Evolutionary conservation across 2,797 vertebrate genomes (phyloP), one percentile per base, ranked within the genome.

Genomic region (Periparus ater): DNA sequence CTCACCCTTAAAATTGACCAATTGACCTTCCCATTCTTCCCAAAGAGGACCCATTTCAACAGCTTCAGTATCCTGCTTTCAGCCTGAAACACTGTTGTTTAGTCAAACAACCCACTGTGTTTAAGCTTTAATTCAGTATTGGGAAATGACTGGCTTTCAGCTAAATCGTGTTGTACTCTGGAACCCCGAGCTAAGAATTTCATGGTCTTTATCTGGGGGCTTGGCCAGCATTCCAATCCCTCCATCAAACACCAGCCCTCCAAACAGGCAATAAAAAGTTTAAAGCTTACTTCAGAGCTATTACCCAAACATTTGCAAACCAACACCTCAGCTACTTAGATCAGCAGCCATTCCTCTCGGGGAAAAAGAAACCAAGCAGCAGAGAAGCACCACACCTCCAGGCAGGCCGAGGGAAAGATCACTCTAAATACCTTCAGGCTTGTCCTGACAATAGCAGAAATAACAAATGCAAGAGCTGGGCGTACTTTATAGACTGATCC

Each of bases 211-310:
- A 89, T 60, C 54, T n/a, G 18, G 7, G 14, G 45, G 17, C 36
- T 75, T 57, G 44, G 25, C 45, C 55, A 85, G 77, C 72, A 78
- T 84, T 91, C 58, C 79, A 91, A 30, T 21, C 7, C 29, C 27
- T 45, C 17, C 42, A 26, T 29, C 44, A 61, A 85, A 67, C 19
- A 74, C 21, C 21, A 9, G 30, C n/a, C 21, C 25, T 55, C 44
- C 66, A 78, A 75, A 18, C n/a, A 70, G 88, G n/a, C 82, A 88
- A 78, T 70, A 89, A 91, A 87, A 92, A 58, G 68, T 78, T 95
- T 66, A 93, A 95, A 94, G 65, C 58, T 89, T 72, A 34, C 74
- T 85, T 83, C 66, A 74, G 58, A 85, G 72, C 44, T 58, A 53
- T 88, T 83, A 92, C 44, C 58, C 36, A 63, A 25, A 11, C 42